Conservation (phyloP, 2,888 invertebrate genomes). For the Dysmachus trigonus region DNA sequence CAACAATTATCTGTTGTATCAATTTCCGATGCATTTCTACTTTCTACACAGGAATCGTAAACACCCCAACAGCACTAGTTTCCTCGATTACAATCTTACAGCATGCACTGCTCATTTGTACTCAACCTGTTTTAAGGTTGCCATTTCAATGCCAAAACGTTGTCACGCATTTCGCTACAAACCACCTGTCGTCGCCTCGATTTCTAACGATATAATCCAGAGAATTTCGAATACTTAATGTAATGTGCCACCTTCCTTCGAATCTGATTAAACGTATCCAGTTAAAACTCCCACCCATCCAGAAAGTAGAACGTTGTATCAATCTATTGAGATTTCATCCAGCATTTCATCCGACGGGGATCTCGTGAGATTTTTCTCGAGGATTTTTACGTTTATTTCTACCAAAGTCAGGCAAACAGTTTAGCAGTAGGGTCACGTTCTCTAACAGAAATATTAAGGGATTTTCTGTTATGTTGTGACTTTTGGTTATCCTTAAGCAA, state of each 20-base stretch:
- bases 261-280: slow-evolving; percentile 31
- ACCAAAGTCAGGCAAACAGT: neutral
- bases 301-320: slow-evolving; percentile 27
- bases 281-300: slow-evolving; percentile 8
- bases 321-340: slow-evolving; percentile 32
- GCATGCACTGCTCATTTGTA: neutral
- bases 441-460: slow-evolving; percentile 51
- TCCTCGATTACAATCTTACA: neutral
- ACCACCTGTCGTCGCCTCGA: neutral
- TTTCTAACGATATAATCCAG: neutral
- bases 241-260: neutral
- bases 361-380: slow-evolving; percentile 9
- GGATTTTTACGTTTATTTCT: slow-evolving; percentile 37
- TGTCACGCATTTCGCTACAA: neutral
- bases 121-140: neutral
- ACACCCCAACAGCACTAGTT: neutral
- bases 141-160: neutral
- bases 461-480: slow-evolving; percentile 50
- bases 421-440: slow-evolving; percentile 46
- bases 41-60: neutral
- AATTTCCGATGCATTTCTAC: too few species aligned
- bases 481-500: slow-evolving; percentile 50
- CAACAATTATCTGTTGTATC: too few species aligned
- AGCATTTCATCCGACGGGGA: neutral
- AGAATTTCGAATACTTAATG: slow-evolving; percentile 10